Base-by-base conservation (phyloP, 2,888 invertebrate genomes). In the Trisateles emortualis region DNA sequence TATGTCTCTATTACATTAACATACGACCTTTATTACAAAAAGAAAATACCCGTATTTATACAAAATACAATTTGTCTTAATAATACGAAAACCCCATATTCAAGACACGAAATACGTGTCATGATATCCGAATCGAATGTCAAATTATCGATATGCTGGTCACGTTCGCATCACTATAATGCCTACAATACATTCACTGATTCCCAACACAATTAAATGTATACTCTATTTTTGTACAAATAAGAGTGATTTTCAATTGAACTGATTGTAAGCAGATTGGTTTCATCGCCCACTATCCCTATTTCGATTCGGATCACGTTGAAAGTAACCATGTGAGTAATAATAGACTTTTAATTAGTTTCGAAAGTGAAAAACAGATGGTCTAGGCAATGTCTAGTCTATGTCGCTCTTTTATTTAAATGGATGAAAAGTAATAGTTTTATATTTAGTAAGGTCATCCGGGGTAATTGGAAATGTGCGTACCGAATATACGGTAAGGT, bases 131-230 rank as follows among this genome's bases (percentile, higher is more conserved):
- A 72, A 72, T 52, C 62, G 68, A 76, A 74, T 72, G 55, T 72
- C 64, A 66, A 78, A 76, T 76, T 72, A 80, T 85, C 86, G 84
- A 86, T 78, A 84, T 82, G 78, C 56, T 29, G 46, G 59, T 74
- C 86, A 85, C 84, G 85, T 84, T 68, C 71, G 24, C 81, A 77
- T 74, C 83, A 81, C 83, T 83, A 81, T 50, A 49, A 61, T 61
- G 63, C 76, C 75, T 74, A 77, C 73, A 66, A 53, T 36, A 62
- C 59, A 47, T 64, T 59, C 51, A 60, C 55, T 53, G n/a, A 38
- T 35, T 53, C 13, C 35, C 39, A 43, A 42, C 26, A 36, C 49
- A 64, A 48, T 56, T 52, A 39, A 68, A 64, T 72, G 56, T 56
- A 24, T 43, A 60, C 62, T 52, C 22, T 67, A 67, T 38, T 0